phyloP scores from a whole-genome alignment of 2,113 vertebrate genomes.

The Phylloscopus trochiloides region DNA sequence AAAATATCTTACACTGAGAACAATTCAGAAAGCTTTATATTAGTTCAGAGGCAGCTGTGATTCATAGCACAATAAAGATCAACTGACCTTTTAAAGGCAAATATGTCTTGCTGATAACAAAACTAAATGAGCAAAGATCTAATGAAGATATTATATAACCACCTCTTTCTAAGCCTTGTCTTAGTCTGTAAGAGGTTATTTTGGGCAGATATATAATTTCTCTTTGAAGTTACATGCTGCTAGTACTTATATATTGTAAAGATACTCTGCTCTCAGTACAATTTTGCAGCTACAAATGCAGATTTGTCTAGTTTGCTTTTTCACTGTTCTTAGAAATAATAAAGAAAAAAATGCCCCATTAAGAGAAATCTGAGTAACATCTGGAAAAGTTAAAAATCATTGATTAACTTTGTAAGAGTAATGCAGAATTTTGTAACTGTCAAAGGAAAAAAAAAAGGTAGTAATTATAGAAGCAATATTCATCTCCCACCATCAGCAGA shows the following conservation, averaged over 20 bases:
- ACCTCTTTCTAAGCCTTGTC: background rate
- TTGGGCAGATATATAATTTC: background rate
- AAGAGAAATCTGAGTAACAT: background rate
- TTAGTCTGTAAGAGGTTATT: background rate
- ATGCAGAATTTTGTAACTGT: background rate
- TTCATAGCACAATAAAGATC: conserved; percentile 46
- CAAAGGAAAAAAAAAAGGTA: background rate
- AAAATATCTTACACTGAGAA: background rate
- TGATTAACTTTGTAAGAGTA: background rate
- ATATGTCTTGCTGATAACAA: background rate
- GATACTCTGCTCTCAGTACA: background rate
- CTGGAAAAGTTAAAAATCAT: background rate
- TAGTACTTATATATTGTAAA: background rate
- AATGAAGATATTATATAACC: background rate
- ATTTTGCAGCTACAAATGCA: background rate
- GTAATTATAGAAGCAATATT: background rate
- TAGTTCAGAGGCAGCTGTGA: conserved; percentile 14
- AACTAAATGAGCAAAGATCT: conserved; percentile 24
- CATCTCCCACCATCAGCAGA: background rate
- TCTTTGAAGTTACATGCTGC: background rate
- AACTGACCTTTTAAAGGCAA: conserved; percentile 43
- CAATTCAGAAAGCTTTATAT: background rate
- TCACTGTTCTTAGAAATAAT: background rate
- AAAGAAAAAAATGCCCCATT: background rate
- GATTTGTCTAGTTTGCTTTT: background rate